phyloP scores from a whole-genome alignment of 2,797 vertebrate genomes.

The Podargus strigoides region DNA sequence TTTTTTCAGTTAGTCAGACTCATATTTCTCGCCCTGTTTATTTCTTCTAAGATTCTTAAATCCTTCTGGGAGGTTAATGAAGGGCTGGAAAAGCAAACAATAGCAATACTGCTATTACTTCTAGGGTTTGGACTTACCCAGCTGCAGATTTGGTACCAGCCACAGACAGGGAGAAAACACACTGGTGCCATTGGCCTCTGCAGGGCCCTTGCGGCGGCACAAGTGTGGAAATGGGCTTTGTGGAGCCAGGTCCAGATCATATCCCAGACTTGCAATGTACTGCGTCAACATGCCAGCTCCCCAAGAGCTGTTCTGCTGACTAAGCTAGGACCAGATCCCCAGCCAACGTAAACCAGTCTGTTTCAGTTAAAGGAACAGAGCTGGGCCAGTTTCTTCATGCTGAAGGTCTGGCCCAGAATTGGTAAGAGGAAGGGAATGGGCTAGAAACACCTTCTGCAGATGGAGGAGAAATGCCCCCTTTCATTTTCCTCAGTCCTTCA shows the following conservation, averaged over 20 bases:
- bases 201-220: not conserved
- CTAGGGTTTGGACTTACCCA: not conserved
- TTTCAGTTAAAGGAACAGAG: not conserved
- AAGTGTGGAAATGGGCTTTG: not conserved
- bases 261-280: not conserved
- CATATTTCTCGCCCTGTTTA: not conserved
- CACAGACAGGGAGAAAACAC: not conserved
- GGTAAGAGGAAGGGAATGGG: not conserved
- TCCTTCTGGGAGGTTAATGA: not conserved
- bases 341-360: not conserved
- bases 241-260: not conserved
- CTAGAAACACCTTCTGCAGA: not conserved
- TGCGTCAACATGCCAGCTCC: not conserved
- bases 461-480: not conserved
- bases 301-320: not conserved
- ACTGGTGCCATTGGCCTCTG: not conserved
- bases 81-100: not conserved
- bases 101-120: not conserved
- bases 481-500: not conserved
- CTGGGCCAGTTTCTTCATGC: not conserved
- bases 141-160: not conserved
- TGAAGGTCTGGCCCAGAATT: not conserved
- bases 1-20: not conserved
- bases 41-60: not conserved
- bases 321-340: not conserved